These are phyloP conservation scores for Diglossa cyanea DNA, from an alignment of 2,797 vertebrate species.

Conservation along the genomic window DNA sequence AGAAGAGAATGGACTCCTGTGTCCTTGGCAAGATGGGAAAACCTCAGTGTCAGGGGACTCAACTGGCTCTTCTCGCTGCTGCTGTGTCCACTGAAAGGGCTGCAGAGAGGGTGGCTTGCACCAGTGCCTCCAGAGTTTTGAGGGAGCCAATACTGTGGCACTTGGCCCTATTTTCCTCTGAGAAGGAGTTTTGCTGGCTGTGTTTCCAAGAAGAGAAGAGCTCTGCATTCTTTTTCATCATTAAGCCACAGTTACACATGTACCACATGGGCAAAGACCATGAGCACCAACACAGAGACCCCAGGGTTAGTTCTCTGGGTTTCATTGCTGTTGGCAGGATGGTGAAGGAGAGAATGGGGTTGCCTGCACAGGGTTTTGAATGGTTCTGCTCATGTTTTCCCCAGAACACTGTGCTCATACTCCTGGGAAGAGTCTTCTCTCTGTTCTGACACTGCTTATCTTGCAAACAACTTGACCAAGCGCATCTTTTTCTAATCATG, in stretches of 20 bases:
- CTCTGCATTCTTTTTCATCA: background rate
- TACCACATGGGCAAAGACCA: background rate
- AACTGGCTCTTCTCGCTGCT: rapidly evolving
- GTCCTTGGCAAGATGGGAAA: background rate
- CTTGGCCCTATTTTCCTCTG: background rate
- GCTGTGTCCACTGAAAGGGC: background rate
- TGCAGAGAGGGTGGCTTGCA: background rate
- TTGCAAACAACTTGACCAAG: background rate
- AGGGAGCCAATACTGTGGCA: background rate
- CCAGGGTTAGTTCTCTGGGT: background rate
- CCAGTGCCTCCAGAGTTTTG: background rate
- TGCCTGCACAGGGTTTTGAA: background rate
- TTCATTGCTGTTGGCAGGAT: background rate
- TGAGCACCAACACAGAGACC: background rate
- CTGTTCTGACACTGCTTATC: background rate
- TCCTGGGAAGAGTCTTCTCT: background rate
- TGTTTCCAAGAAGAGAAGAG: background rate
- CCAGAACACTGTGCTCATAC: background rate
- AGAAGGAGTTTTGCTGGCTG: background rate
- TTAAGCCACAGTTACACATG: background rate
- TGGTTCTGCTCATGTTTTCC: background rate
- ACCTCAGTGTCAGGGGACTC: background rate
- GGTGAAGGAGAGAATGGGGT: background rate
- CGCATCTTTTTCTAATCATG: background rate
- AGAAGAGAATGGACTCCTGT: background rate